Percentiles rank a stretch among this genome's conserved stretches.
Evolutionary conservation across 2,113 vertebrate genomes (phyloP).

Genomic region (Agelaius phoeniceus): DNA sequence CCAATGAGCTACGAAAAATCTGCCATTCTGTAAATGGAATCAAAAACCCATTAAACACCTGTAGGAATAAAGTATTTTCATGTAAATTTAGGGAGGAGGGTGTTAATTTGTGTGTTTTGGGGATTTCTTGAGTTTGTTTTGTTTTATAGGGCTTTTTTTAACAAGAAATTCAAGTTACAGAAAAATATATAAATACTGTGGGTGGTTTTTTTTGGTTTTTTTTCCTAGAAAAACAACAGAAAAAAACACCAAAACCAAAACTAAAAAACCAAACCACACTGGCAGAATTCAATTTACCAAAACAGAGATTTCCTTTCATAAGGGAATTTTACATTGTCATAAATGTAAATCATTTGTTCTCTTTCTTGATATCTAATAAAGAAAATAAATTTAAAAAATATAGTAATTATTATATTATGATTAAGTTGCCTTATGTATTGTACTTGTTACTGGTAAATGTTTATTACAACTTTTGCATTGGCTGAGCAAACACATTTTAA

Average conservation of each 20-base stretch:
- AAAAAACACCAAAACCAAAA: not conserved
- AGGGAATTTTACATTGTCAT: not conserved
- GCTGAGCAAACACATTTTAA: not conserved
- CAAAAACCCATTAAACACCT: not conserved
- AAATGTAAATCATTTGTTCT: not conserved
- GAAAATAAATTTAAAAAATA: not conserved
- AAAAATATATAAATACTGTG: not conserved
- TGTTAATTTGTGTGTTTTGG: not conserved
- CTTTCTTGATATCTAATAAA: not conserved
- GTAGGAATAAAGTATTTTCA: not conserved
- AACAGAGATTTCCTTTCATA: not conserved
- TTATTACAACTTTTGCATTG: not conserved
- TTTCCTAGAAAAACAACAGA: not conserved
- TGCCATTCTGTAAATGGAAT: not conserved
- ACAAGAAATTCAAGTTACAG: not conserved
- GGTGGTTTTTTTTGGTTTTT: fast-evolving
- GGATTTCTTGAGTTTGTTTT: fast-evolving
- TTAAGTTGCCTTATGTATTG: fast-evolving
- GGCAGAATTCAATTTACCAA: not conserved
- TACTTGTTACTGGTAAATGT: not conserved
- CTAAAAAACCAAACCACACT: not conserved
- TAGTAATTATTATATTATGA: not conserved
- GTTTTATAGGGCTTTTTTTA: too few relatives aligned
- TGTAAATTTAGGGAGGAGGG: fast-evolving
- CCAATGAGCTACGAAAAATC: not conserved